Evolutionary conservation across 2,888 invertebrate genomes (phyloP), one percentile per base, ranked within the genome.

Genomic region (Lithosia quadra): DNA sequence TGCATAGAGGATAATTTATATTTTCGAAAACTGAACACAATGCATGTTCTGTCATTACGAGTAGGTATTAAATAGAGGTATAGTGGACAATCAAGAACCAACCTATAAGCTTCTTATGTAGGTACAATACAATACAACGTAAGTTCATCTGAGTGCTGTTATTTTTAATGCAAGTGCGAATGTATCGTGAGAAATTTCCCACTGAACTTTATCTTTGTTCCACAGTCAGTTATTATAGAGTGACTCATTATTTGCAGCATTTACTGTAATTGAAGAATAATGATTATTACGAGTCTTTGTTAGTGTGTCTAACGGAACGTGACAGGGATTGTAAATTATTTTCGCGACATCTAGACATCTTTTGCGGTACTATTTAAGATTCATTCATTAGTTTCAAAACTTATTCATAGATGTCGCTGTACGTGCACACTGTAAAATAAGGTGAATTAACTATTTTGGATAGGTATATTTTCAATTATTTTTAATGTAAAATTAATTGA

Each of bases 181-280:
- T 72, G 58, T 74, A 58, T 75, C 83, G 83, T 87, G 88, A 72
- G 88, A 88, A 84, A 72, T 69, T 86, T 88, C 88, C 79, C 88
- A 86, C 78, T 69, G 74, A 73, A 76, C 69, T 58, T 57, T 57
- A 73, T 76, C 76, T 73, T 74, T 78, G 73, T 73, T 79, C 63
- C 62, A 63, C 71, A 55, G 66, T 62, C 64, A 70, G n/a, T 34
- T 73, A 73, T 74, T 71, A 69, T 59, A 58, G 63, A 65, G 71
- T 73, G 72, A 65, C 65, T 76, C 69, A 68, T 56, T 77, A 67
- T 72, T 73, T 74, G 67, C 76, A 62, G 67, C 71, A 80, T 68
- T 75, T 77, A 78, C 73, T 68, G 73, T 75, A 81, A 85, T 84
- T 83, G 76, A 74, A 75, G 75, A 79, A 83, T 79, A 75, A 81